Evolutionary conservation across 2,888 invertebrate genomes (phyloP).

Genomic region (Epinotia nisella): DNA sequence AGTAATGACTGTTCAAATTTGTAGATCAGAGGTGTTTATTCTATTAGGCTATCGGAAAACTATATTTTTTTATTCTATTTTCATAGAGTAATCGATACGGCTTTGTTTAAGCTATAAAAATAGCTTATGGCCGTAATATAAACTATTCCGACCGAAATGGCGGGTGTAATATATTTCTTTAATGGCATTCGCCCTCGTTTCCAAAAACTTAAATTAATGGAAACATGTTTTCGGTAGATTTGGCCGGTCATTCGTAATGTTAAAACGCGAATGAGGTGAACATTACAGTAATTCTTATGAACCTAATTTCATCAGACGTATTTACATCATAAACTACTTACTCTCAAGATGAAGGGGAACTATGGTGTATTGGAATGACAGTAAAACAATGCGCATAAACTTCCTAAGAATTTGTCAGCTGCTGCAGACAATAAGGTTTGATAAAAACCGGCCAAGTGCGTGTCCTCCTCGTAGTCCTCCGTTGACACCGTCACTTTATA

Average conservation of each 20-base stretch:
- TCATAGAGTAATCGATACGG: constrained; percentile 30
- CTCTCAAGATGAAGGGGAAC: background rate
- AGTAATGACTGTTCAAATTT: background rate
- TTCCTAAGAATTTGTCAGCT: constrained; percentile 6
- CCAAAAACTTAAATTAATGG: constrained; percentile 11
- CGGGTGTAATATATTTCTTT: constrained; percentile 36
- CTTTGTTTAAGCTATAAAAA: constrained; percentile 27
- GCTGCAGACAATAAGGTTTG: background rate
- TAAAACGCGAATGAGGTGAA: background rate
- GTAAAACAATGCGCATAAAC: constrained; percentile 3
- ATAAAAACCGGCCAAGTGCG: too few relatives aligned
- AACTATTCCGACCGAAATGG: constrained; percentile 34
- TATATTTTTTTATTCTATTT: constrained; percentile 24
- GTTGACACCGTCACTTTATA: too few relatives aligned
- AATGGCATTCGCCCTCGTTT: constrained; percentile 29
- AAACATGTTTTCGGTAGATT: constrained; percentile 16
- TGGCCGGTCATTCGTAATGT: background rate
- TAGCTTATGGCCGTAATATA: constrained; percentile 28
- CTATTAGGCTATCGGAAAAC: constrained; percentile 1
- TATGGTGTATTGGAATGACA: constrained; percentile 13
- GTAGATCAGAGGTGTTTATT: background rate
- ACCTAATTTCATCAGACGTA: background rate
- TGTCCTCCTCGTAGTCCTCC: too few relatives aligned
- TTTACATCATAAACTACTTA: background rate
- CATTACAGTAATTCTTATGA: background rate